Conservation (phyloP, 2,113 vertebrate species). For the Penelope pileata region DNA sequence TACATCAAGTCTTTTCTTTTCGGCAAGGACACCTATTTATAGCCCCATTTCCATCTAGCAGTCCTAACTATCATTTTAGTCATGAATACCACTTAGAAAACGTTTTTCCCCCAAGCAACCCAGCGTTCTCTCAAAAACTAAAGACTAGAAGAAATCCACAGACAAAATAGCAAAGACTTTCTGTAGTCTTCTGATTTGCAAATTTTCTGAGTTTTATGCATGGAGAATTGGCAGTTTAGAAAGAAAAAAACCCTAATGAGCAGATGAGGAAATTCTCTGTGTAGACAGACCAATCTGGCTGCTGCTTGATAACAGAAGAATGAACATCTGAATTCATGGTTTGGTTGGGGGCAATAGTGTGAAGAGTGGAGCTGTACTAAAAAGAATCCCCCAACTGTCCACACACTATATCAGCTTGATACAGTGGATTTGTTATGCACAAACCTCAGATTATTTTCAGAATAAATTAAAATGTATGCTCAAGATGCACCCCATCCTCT, state of each 20-base stretch:
- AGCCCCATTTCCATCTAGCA: background rate
- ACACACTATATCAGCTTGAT: rapidly evolving
- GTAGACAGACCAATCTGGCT: background rate
- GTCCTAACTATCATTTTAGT: background rate
- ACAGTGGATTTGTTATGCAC: background rate
- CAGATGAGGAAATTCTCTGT: background rate
- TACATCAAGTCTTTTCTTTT: background rate
- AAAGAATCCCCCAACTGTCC: background rate
- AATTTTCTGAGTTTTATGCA: background rate
- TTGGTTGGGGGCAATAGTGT: background rate
- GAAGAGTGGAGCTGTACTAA: background rate
- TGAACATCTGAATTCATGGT: background rate
- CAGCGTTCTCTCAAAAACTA: background rate
- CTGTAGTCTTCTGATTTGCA: background rate
- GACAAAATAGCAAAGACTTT: background rate
- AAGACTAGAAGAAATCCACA: background rate
- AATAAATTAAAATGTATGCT: background rate
- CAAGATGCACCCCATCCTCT: background rate
- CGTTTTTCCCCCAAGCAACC: background rate
- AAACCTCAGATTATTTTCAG: background rate
- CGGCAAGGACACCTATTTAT: background rate
- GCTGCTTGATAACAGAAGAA: background rate
- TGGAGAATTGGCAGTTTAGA: background rate
- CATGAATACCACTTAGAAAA: background rate
- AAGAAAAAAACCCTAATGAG: background rate